These are phyloP conservation scores for Orycteropus afer DNA, from an alignment of 2,113 vertebrate species.

Conservation along the genomic window DNA sequence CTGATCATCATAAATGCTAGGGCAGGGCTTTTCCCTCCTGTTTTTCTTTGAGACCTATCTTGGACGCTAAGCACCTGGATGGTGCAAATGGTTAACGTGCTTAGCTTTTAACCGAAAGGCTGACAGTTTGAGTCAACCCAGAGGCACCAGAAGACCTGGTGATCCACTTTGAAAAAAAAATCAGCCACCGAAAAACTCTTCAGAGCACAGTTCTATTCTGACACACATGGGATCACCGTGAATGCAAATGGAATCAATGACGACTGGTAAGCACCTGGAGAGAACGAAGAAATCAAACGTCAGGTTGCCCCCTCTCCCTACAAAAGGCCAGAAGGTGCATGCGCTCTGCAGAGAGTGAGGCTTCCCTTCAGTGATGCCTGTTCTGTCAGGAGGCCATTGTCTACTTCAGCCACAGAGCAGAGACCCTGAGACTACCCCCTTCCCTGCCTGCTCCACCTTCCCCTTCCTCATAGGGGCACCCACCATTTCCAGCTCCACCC, in stretches of 20 bases:
- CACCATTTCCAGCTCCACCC: not conserved
- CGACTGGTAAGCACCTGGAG: not conserved
- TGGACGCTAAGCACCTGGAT: not conserved
- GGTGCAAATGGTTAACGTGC: not conserved
- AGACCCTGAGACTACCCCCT: too few relatives aligned
- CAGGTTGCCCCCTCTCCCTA: not conserved
- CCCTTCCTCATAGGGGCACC: not conserved
- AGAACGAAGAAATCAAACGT: not conserved
- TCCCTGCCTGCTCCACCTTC: not conserved
- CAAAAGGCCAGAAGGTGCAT: rapidly evolving
- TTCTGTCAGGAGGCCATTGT: not conserved
- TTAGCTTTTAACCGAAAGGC: not conserved
- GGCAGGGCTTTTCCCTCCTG: not conserved
- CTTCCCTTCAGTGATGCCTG: not conserved
- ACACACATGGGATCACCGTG: not conserved
- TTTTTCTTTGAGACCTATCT: not conserved
- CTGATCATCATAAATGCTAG: rapidly evolving
- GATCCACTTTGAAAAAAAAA: not conserved
- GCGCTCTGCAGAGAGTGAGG: not conserved
- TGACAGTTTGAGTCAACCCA: not conserved
- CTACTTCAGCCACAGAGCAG: not conserved
- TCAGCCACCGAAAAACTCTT: not conserved
- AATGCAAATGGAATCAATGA: not conserved
- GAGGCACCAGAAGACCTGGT: not conserved
- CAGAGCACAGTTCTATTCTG: not conserved